phyloP scores from a whole-genome alignment of 2,888 invertebrate species.

The Crepidodera aurea region DNA sequence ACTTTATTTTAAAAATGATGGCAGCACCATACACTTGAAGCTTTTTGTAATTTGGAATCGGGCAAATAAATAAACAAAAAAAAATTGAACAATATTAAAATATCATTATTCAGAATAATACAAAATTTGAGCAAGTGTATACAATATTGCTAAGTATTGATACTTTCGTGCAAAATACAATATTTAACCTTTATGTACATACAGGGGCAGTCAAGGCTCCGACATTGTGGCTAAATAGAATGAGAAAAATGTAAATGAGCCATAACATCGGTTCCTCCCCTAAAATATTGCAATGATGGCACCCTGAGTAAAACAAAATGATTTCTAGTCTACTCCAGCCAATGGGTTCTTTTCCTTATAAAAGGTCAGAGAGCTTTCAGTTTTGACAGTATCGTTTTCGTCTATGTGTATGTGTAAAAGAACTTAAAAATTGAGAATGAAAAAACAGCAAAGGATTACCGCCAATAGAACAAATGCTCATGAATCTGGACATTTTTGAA shows the following conservation, averaged over 20 bases:
- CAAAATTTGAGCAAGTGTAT: conserved; percentile 61
- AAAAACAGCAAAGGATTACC: too few relatives aligned
- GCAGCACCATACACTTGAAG: conserved; percentile 60
- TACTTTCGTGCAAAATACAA: conserved; percentile 47
- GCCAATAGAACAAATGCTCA: too few relatives aligned
- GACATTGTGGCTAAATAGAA: conserved; percentile 27
- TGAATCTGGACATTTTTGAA: too few relatives aligned
- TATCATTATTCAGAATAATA: conserved; percentile 50
- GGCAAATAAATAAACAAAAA: conserved; percentile 51
- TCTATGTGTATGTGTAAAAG: too few relatives aligned
- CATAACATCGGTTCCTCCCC: conserved; percentile 41
- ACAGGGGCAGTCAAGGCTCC: conserved; percentile 44
- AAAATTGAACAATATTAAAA: conserved; percentile 49
- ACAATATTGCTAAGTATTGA: conserved; percentile 54
- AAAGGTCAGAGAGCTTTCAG: not conserved
- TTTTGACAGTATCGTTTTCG: not conserved
- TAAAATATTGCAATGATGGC: conserved; percentile 60
- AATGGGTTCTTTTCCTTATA: not conserved
- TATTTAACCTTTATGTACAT: conserved; percentile 49
- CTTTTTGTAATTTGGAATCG: conserved; percentile 46
- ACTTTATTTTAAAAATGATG: conserved; percentile 52
- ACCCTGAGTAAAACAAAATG: conserved; percentile 60
- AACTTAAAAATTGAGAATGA: too few relatives aligned
- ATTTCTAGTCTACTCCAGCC: conserved; percentile 41
- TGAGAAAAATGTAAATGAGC: conserved; percentile 17